These are phyloP conservation scores for Ptychodera flava DNA, from an alignment of 35 echinoderm and acorn worm species.

Conservation along the genomic window DNA sequence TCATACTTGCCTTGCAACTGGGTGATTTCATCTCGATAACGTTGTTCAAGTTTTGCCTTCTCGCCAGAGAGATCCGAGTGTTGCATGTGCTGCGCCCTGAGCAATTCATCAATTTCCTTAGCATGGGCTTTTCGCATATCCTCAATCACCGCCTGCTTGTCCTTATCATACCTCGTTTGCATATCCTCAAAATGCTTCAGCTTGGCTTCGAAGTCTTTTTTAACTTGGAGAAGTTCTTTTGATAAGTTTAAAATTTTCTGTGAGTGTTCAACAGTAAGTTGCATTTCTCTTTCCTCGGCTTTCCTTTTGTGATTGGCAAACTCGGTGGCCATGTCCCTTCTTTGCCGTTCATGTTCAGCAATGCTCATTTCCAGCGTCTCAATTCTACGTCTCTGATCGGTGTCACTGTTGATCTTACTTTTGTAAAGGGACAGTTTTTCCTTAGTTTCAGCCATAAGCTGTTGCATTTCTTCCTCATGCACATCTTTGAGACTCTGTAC, in stretches of 20 bases:
- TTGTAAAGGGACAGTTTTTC: slow-evolving; percentile 72
- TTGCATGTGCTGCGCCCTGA: slow-evolving; percentile 25
- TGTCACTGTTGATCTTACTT: slow-evolving; percentile 58
- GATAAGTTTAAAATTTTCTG: slow-evolving; percentile 77
- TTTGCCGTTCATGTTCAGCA: slow-evolving; percentile 50
- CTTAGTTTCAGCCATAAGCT: slow-evolving; percentile 75
- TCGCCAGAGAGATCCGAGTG: slow-evolving; percentile 57
- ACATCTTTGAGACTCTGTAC: slow-evolving; percentile 68
- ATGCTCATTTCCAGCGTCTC: slow-evolving; percentile 57
- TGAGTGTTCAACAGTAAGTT: slow-evolving; percentile 74
- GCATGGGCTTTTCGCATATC: slow-evolving; percentile 47
- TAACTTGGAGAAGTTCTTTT: slow-evolving; percentile 69
- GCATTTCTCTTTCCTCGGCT: slow-evolving; percentile 45
- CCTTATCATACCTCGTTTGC: slow-evolving; percentile 45
- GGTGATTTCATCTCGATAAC: slow-evolving; percentile 51
- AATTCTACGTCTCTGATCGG: slow-evolving; percentile 52
- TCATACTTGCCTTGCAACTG: slow-evolving; percentile 59
- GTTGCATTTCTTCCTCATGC: slow-evolving; percentile 87
- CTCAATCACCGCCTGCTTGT: slow-evolving; percentile 30
- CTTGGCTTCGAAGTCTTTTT: slow-evolving; percentile 77
- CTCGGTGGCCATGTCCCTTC: slow-evolving; percentile 44
- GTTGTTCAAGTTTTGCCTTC: slow-evolving; percentile 26
- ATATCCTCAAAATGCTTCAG: slow-evolving; percentile 71
- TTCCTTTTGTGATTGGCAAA: slow-evolving; percentile 64
- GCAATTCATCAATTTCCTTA: slow-evolving; percentile 52